phyloP scores from a whole-genome alignment of 2,888 invertebrate species.

The Pollenia labialis region DNA sequence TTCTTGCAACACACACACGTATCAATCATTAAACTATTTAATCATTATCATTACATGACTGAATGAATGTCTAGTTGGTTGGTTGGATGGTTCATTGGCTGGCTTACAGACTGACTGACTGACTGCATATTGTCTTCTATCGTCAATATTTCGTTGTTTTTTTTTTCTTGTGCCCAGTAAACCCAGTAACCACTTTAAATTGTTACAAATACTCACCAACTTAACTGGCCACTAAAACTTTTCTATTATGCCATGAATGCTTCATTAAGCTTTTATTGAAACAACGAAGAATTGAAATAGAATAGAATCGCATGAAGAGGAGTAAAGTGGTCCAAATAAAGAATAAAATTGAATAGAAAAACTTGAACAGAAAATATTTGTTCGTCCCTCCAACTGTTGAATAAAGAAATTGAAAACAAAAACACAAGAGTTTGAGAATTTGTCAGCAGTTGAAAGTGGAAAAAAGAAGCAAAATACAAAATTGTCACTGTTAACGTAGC shows the following conservation, averaged over 20 bases:
- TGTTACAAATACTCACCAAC: constrained; percentile 71
- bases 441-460: background rate
- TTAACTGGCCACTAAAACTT: constrained; percentile 73
- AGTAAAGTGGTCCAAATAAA: constrained; percentile 1
- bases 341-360: constrained; percentile 29
- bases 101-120: constrained; percentile 18
- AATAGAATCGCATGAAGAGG: constrained; percentile 21
- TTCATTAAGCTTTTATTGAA: constrained; percentile 73
- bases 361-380: constrained; percentile 31
- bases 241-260: constrained; percentile 72
- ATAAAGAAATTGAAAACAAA: constrained; percentile 49
- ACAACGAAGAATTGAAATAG: constrained; percentile 63
- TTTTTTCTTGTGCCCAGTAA: constrained; percentile 51
- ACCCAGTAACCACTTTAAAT: constrained; percentile 68
- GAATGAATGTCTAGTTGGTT: constrained; percentile 41
- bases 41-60: constrained; percentile 65
- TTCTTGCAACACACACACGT: constrained; percentile 16
- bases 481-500: constrained; percentile 60
- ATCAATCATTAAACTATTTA: constrained; percentile 61
- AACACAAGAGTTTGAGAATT: constrained; percentile 41
- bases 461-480: constrained; percentile 35
- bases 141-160: background rate
- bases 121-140: constrained; percentile 33
- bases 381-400: constrained; percentile 56
- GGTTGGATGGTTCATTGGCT: constrained; percentile 25